Evolutionary conservation across 2,113 vertebrate species (phyloP).

Genomic region (Haplotaxodon microlepis): DNA sequence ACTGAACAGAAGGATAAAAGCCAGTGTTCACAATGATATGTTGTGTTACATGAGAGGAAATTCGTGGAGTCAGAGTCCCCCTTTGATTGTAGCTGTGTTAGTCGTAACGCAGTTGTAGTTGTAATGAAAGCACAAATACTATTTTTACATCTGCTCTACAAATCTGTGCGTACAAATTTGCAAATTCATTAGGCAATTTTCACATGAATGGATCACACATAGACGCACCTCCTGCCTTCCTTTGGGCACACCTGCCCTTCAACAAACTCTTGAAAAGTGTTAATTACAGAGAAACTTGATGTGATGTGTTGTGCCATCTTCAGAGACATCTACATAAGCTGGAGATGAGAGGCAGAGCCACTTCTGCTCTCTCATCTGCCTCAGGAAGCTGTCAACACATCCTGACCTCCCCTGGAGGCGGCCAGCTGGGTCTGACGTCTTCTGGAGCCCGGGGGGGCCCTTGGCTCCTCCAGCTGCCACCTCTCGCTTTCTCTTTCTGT

Average conservation of each 20-base stretch:
- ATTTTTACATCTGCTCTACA: background rate
- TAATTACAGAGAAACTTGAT: conserved; percentile 37
- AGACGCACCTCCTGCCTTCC: background rate
- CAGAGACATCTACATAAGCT: conserved; percentile 1
- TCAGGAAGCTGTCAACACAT: conserved; percentile 47
- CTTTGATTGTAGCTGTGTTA: background rate
- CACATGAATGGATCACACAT: background rate
- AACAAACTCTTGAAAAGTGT: conserved; percentile 36
- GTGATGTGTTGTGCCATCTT: conserved; percentile 33
- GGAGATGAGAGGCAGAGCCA: conserved; percentile 18
- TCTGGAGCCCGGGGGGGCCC: conserved; percentile 1
- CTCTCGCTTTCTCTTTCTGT: background rate
- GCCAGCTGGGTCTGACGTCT: conserved; percentile 60
- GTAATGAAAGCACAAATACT: background rate
- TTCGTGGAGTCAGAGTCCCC: background rate
- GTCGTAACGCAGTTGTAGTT: background rate
- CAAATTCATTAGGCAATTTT: background rate
- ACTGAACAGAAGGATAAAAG: background rate
- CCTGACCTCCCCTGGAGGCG: conserved; percentile 48
- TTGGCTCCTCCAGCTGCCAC: conserved; percentile 39
- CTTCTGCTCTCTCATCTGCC: conserved; percentile 39
- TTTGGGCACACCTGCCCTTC: conserved; percentile 5
- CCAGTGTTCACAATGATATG: background rate
- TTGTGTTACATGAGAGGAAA: background rate
- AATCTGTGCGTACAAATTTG: background rate